These are phyloP conservation scores for Syrphus vitripennis DNA, from an alignment of 2,888 invertebrate species.

Conservation along the genomic window DNA sequence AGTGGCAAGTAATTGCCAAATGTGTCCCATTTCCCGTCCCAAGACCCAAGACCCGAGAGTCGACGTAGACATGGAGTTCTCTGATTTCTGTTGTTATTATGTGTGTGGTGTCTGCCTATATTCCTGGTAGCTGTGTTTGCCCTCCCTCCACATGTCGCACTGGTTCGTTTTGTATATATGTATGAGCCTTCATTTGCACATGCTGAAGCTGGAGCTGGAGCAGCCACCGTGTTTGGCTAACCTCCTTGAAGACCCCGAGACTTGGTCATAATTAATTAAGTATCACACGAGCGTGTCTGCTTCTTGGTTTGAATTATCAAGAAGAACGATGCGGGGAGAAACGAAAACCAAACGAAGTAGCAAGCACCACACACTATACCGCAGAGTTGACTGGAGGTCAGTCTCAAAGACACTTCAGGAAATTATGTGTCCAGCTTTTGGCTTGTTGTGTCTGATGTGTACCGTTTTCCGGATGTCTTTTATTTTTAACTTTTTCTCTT, in stretches of 20 bases:
- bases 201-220: slow-evolving; percentile 11
- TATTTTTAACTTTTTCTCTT: background rate
- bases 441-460: slow-evolving; percentile 38
- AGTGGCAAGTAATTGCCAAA: slow-evolving; percentile 70
- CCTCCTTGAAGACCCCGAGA: slow-evolving; percentile 49
- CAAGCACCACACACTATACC: background rate
- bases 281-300: slow-evolving; percentile 63
- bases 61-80: slow-evolving; percentile 55
- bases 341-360: background rate
- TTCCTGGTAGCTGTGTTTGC: slow-evolving; percentile 40
- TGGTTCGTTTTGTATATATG: background rate
- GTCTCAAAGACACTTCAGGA: slow-evolving; percentile 50
- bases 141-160: slow-evolving; percentile 6
- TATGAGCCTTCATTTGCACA: slow-evolving; percentile 61
- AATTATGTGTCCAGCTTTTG: slow-evolving; percentile 63
- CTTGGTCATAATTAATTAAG: slow-evolving; percentile 71
- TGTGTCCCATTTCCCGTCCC: slow-evolving; percentile 56
- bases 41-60: background rate
- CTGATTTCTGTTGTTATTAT: slow-evolving; percentile 60
- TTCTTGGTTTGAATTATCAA: slow-evolving; percentile 46
- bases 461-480: slow-evolving; percentile 36
- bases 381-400: slow-evolving; percentile 55
- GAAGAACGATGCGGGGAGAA: background rate
- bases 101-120: slow-evolving; percentile 34
- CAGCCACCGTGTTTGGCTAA: slow-evolving; percentile 52